Evolutionary conservation across 2,797 vertebrate genomes (phyloP).

Genomic region (Chelonia mydas): DNA sequence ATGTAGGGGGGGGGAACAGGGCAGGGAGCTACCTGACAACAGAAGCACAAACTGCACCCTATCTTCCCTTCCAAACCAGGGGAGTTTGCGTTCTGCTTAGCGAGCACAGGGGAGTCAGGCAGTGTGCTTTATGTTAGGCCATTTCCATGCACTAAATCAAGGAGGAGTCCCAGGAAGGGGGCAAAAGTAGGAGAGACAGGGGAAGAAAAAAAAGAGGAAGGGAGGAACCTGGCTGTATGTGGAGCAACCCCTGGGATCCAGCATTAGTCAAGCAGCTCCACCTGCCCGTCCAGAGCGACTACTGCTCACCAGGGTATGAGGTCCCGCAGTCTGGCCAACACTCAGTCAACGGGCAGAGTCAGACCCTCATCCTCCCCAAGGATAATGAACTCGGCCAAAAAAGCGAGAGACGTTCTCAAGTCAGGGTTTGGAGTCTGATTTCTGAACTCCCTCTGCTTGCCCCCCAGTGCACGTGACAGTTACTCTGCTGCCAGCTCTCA

Average conservation of each 20-base stretch:
- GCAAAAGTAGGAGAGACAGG: background rate
- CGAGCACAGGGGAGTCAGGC: background rate
- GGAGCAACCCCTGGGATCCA: background rate
- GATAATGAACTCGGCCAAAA: background rate
- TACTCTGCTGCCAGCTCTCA: background rate
- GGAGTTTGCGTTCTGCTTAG: background rate
- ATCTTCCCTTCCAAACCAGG: background rate
- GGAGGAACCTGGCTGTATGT: background rate
- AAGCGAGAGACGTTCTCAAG: background rate
- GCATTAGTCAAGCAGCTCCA: background rate
- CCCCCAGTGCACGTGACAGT: background rate
- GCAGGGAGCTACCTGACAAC: background rate
- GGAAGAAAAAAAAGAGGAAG: background rate
- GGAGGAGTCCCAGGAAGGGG: background rate
- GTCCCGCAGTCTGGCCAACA: background rate
- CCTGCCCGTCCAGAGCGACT: background rate
- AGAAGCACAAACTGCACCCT: background rate
- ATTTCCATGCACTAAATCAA: background rate
- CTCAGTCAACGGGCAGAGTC: background rate
- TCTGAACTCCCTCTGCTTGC: background rate
- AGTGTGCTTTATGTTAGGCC: background rate
- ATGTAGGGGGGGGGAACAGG: background rate
- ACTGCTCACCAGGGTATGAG: too few species aligned
- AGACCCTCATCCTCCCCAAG: rapidly evolving
- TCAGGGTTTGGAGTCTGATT: background rate